Evolutionary conservation across 2,797 vertebrate species (phyloP).

Genomic region (Neopelma chrysocephalum): DNA sequence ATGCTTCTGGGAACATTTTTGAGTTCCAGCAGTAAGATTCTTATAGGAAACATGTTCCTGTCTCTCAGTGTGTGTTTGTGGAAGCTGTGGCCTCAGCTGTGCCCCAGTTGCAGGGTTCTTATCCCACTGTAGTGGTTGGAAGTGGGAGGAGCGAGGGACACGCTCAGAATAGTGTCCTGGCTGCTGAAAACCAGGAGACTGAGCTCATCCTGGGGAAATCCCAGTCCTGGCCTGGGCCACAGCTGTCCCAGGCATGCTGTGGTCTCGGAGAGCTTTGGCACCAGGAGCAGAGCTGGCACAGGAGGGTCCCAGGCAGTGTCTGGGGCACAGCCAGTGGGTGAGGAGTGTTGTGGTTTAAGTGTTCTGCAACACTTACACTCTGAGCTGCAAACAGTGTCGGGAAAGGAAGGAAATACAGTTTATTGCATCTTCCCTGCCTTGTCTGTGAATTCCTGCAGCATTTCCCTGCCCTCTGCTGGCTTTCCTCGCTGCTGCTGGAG

Average conservation of each 20-base stretch:
- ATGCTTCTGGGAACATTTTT: not conserved
- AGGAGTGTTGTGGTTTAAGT: not conserved
- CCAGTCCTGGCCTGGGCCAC: not conserved
- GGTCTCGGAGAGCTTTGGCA: not conserved
- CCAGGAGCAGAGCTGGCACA: not conserved
- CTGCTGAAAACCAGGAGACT: not conserved
- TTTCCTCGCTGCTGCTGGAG: not conserved
- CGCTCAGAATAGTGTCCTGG: fast-evolving
- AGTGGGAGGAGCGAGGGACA: fast-evolving
- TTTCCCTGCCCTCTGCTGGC: conserved; percentile 44
- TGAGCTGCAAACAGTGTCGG: not conserved
- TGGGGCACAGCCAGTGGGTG: not conserved
- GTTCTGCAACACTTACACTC: not conserved
- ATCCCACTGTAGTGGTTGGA: not conserved
- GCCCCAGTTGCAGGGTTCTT: not conserved
- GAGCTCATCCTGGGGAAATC: not conserved
- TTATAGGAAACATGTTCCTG: not conserved
- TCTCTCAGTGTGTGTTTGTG: not conserved
- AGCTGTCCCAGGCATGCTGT: not conserved
- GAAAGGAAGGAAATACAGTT: not conserved
- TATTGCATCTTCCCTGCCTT: not conserved
- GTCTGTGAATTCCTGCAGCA: not conserved
- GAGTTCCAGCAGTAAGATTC: not conserved
- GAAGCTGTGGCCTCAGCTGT: not conserved
- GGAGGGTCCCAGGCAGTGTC: not conserved